Evolutionary conservation across 2,888 invertebrate species (phyloP).

Genomic region (Oscheius sp.): DNA sequence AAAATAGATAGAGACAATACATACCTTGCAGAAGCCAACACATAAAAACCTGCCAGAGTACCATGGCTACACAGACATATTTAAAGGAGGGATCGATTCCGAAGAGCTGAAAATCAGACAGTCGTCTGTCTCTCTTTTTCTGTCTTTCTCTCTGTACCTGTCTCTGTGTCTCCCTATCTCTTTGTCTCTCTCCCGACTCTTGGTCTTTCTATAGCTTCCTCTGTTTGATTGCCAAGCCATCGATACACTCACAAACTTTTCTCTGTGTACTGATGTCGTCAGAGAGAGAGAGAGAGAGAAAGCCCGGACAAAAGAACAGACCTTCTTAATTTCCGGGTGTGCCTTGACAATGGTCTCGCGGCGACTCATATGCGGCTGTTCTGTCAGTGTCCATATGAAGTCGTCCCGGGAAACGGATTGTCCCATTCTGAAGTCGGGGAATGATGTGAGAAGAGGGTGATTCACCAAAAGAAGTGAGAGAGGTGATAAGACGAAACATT

Average conservation of each 20-base stretch:
- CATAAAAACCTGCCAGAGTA: constrained; percentile 63
- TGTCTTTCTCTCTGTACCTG: constrained; percentile 17
- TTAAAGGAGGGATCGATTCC: constrained; percentile 66
- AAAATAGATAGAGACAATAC: neutral
- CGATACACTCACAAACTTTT: neutral
- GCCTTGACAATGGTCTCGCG: constrained; percentile 93
- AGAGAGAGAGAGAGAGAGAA: neutral
- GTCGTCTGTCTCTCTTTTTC: constrained; percentile 30
- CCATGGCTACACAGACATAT: constrained; percentile 64
- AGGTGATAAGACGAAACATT: constrained; percentile 2
- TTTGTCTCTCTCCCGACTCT: neutral
- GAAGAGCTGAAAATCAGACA: constrained; percentile 58
- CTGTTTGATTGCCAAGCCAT: neutral
- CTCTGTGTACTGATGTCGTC: constrained; percentile 4
- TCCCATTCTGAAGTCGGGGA: constrained; percentile 81
- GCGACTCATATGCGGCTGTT: constrained; percentile 95
- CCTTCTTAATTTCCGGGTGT: constrained; percentile 86
- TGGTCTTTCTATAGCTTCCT: constrained; percentile 16
- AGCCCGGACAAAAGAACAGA: constrained; percentile 18
- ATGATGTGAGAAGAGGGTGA: constrained; percentile 2
- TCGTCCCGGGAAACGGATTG: constrained; percentile 91
- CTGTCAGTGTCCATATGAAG: constrained; percentile 96
- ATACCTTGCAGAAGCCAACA: constrained; percentile 62
- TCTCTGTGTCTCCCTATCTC: neutral
- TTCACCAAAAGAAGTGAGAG: neutral